Evolutionary conservation across 37 sponge, comb jelly and placozoan species (phyloP), one percentile per base, ranked within the genome.

Genomic region (Hexactinellida sp.): DNA sequence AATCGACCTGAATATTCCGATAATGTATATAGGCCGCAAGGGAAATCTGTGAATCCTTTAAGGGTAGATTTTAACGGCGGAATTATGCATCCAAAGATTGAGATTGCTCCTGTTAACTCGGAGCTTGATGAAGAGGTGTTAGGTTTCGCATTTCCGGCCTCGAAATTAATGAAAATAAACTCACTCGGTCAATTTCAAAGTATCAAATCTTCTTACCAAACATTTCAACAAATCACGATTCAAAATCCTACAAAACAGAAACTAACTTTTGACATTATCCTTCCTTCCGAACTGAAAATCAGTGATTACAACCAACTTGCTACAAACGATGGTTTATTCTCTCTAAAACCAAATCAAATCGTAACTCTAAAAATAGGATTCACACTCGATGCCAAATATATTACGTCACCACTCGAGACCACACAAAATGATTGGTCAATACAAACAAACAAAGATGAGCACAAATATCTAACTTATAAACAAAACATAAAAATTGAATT

Each of bases 221-320:
- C 76, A 63, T 63, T 63, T n/a, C 76, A 63, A 63, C 1, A n/a
- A 10, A 63, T 63, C 25, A 63, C 76, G 3, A 63, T 63, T 32
- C 76, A n/a, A 63, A 63, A 63, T 63, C 76, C 76, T 21, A 63
- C 76, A 23, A 63, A 63, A 63, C 76, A 63, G 30, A 63, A 63
- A 63, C 34, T 63, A 1, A n/a, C 3, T 25, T 63, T 63, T 63
- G 76, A 63, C 13, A 63, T 63, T 63, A 25, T 63, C 3, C 3
- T 63, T 23, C 76, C 76, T 25, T 25, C 76, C 13, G 19, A 10
- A n/a, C 34, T 63, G 3, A 63, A n/a, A 23, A 63, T 63, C 76
- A 7, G 19, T 25, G 76, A 63, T 63, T 7, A 32, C 34, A 32
- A 7, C 25, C 21, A 63, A 63, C 25, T 63, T 23, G 32, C 76